Conservation (phyloP, 2,113 vertebrate genomes). For the Stigmatopora nigra region DNA sequence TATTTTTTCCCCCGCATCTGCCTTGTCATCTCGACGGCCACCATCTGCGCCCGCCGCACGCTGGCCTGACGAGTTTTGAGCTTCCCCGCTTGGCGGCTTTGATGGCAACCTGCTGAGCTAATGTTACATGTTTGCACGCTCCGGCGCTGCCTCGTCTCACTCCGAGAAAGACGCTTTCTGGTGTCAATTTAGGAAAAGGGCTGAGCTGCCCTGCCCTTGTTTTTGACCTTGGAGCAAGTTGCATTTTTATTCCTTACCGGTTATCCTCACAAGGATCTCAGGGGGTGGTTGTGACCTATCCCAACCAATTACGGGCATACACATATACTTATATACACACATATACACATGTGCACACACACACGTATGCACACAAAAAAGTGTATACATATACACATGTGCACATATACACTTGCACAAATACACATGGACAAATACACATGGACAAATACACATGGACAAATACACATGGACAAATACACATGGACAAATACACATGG, state of each 20-base stretch:
- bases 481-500: too few species aligned
- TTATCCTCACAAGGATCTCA: too few species aligned
- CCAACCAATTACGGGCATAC: too few species aligned
- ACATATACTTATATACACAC: too few species aligned
- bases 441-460: too few species aligned
- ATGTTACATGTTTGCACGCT: slow-evolving; percentile 2
- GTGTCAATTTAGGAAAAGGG: not conserved
- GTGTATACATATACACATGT: too few species aligned
- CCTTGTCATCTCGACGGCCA: slow-evolving; percentile 1
- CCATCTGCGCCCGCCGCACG: slow-evolving; percentile 7
- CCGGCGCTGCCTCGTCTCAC: not conserved
- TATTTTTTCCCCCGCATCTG: not conserved
- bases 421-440: too few species aligned
- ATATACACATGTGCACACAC: too few species aligned
- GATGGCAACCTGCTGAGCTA: slow-evolving; percentile 1
- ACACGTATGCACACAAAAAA: too few species aligned
- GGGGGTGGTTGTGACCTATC: too few species aligned
- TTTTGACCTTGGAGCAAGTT: not conserved
- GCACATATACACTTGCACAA: too few species aligned
- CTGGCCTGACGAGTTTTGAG: not conserved
- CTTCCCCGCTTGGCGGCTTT: slow-evolving; percentile 9
- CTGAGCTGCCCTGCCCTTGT: not conserved
- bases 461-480: too few species aligned
- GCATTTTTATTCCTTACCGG: not conserved
- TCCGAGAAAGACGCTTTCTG: not conserved